Evolutionary conservation across 1,140 invertebrate genomes (phyloP).

Genomic region (Dysdera silvatica): DNA sequence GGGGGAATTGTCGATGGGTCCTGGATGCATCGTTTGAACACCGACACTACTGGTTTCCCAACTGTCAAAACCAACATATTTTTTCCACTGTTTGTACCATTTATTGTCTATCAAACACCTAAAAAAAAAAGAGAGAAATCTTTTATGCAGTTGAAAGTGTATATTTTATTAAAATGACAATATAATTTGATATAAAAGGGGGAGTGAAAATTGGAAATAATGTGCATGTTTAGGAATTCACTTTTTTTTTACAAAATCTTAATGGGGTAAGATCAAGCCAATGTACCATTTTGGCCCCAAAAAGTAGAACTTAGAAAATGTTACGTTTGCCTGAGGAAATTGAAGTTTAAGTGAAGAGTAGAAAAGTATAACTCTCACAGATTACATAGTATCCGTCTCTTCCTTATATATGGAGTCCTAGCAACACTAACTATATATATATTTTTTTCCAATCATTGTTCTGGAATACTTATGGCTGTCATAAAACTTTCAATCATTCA

Average conservation of each 20-base stretch:
- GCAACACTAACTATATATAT: no score
- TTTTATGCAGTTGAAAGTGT: no score
- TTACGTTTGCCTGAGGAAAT: no score
- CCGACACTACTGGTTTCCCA: slow-evolving; percentile 43
- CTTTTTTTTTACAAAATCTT: background rate
- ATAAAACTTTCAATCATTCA: background rate
- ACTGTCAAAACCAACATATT: slow-evolving; percentile 46
- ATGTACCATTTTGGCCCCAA: background rate
- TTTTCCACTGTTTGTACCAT: slow-evolving; percentile 51
- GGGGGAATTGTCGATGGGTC: slow-evolving; percentile 48
- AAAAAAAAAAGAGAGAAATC: background rate
- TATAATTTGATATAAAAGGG: no score
- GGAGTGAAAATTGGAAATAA: background rate
- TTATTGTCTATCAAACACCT: slow-evolving; percentile 48
- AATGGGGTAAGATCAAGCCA: background rate
- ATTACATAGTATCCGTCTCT: no score
- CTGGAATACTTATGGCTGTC: no score
- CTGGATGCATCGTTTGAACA: slow-evolving; percentile 44
- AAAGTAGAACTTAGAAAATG: no score
- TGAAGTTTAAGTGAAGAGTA: no score
- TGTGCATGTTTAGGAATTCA: background rate
- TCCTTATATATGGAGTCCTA: no score
- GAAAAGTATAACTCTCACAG: background rate
- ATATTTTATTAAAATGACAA: no score
- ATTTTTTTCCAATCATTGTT: no score